Conservation (phyloP, 1,140 invertebrate genomes). For the Parasteatoda tepidariorum region DNA sequence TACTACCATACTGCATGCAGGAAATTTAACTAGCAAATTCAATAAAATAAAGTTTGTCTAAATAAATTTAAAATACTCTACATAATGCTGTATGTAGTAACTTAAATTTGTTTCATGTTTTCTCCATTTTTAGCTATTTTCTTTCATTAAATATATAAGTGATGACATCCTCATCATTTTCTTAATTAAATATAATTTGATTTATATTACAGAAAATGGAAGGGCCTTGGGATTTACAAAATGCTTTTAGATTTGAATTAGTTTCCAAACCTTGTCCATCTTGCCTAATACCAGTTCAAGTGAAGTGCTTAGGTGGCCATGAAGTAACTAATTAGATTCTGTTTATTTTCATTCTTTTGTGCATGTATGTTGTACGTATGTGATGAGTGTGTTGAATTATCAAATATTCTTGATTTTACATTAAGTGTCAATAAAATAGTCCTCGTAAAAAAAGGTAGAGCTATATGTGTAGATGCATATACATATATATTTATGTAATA, state of each 20-base stretch:
- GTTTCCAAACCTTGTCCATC: constrained; percentile 73
- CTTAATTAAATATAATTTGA: neutral
- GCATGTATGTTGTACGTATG: too few relatives aligned
- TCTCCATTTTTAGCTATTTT: neutral
- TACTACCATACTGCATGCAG: too few relatives aligned
- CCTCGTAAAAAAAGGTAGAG: too few relatives aligned
- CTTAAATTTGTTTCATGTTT: neutral
- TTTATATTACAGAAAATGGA: constrained; percentile 70
- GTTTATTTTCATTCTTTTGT: too few relatives aligned
- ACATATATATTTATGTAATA: too few relatives aligned
- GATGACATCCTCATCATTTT: too few relatives aligned
- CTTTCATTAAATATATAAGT: neutral
- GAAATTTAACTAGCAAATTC: neutral
- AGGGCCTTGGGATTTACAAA: constrained; percentile 79
- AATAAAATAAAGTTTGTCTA: neutral
- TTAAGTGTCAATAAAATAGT: too few relatives aligned
- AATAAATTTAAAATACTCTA: neutral
- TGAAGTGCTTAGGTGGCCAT: constrained; percentile 85
- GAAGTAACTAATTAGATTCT: constrained; percentile 75
- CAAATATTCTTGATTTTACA: too few relatives aligned
- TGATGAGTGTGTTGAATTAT: too few relatives aligned
- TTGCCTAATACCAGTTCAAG: constrained; percentile 76
- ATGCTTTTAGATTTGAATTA: constrained; percentile 73
- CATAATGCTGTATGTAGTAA: neutral
- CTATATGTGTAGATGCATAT: too few relatives aligned